Conservation (phyloP, 2,113 vertebrate genomes). For the Balaenoptera acutorostrata region DNA sequence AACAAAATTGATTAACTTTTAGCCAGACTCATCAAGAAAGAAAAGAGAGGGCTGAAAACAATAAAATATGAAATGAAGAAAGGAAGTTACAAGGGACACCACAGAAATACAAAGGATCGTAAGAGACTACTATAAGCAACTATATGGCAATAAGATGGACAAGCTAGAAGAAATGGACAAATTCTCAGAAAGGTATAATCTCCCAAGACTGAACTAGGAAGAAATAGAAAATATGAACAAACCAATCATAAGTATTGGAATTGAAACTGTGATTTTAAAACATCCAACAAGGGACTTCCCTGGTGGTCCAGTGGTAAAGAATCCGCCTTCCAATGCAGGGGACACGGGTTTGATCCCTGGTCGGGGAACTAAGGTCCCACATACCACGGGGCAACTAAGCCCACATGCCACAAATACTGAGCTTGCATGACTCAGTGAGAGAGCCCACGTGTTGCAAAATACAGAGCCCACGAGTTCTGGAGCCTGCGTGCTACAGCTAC, state of each 20-base stretch:
- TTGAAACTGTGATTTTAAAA: background rate
- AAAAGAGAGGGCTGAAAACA: background rate
- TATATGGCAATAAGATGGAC: background rate
- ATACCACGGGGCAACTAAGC: no score
- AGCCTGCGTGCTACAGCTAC: no score
- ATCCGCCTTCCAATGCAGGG: no score
- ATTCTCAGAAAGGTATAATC: background rate
- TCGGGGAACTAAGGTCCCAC: no score
- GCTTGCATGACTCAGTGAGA: no score
- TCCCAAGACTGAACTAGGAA: background rate
- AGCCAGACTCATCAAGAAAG: background rate
- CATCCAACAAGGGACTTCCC: no score
- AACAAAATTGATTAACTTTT: background rate
- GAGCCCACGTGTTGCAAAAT: no score
- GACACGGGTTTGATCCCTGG: no score
- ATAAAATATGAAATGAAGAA: background rate
- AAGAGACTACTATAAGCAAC: background rate
- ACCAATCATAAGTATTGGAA: background rate
- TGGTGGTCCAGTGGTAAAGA: background rate
- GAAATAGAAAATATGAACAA: background rate
- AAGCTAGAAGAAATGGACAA: background rate
- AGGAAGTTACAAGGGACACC: background rate
- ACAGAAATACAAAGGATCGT: background rate
- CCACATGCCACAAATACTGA: no score
- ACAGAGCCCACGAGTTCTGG: no score